Evolutionary conservation across 1,140 invertebrate species (phyloP).

Genomic region (Bombus soroeensis): DNA sequence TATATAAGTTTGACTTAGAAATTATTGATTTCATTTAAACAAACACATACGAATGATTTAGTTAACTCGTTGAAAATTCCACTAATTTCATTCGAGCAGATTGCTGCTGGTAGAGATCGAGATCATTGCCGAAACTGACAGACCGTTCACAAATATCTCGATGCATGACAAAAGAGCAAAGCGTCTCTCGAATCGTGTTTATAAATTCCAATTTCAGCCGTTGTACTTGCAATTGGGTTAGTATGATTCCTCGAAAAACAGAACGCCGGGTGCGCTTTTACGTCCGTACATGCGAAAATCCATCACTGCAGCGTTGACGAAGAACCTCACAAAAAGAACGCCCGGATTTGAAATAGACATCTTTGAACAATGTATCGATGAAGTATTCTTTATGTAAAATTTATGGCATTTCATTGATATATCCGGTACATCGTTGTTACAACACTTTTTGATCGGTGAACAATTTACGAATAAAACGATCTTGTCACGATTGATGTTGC

Average conservation of each 20-base stretch:
- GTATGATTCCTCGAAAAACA: background rate
- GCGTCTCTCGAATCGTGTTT: slow-evolving; percentile 20
- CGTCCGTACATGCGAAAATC: slow-evolving; percentile 3
- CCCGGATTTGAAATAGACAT: background rate
- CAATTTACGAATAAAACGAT: background rate
- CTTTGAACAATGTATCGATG: slow-evolving; percentile 3
- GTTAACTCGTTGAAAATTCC: background rate
- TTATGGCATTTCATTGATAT: background rate
- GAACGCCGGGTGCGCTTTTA: background rate
- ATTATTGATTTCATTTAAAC: background rate
- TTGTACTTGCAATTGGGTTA: background rate
- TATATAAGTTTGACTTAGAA: background rate
- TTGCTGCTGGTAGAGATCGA: background rate
- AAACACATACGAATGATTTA: background rate
- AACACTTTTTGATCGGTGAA: background rate
- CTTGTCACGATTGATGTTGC: background rate
- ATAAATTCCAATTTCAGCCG: slow-evolving; percentile 16
- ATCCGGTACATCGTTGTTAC: background rate
- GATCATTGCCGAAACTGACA: slow-evolving; percentile 28
- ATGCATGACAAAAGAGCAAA: slow-evolving; percentile 7
- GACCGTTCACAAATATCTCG: slow-evolving; percentile 2
- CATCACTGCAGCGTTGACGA: slow-evolving; percentile 10
- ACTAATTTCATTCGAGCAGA: slow-evolving; percentile 1
- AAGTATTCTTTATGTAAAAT: slow-evolving; percentile 5
- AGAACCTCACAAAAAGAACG: slow-evolving; percentile 23